Evolutionary conservation across 2,888 invertebrate genomes (phyloP), one percentile per base, ranked within the genome.

Genomic region (Drosophila pseudotalamancana): DNA sequence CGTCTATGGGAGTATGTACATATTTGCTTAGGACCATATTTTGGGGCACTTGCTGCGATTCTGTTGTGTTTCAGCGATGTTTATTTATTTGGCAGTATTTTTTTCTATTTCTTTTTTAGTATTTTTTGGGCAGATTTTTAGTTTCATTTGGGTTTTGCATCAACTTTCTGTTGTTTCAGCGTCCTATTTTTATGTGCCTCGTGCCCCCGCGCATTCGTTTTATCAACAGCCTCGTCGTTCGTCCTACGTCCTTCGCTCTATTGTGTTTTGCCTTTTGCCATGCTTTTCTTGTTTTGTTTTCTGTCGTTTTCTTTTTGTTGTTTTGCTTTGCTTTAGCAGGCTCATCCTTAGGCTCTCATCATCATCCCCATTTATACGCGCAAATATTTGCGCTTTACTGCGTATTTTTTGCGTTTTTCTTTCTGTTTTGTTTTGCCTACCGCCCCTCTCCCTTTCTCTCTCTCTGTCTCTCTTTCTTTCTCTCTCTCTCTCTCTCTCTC

Each of bases 301-400:
- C 23, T 18, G 6, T 9, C 9, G 14, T 9, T 12, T 4, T 42
- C 14, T 27, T 45, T 37, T 45, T 59, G 18, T 19, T 29, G 48
- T 54, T 64, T 65, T 56, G 53, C 34, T 48, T 19, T 29, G 48
- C 64, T 64, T 65, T 56, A 49, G 37, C 51, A 25, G 51, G 73
- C 73, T 71, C 68, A 73, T 62, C 57, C 69, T 68, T 55, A 54
- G 56, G 27, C 25, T 54, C 37, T 59, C 71, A 54, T 71, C 74
- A 62, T 72, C 72, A 72, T 87, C 84, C 84, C 81, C 81, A 86
- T 83, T 81, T 81, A 81, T 86, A 67, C 76, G 87, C 81, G 85
- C 82, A 83, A 87, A 87, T 83, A 83, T 83, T 83, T 83, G 87
- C 85, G 72, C 85, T 86, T 81, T 81, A 69, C 83, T 72, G 69